These are phyloP conservation scores for Terebella lapidaria DNA, from an alignment of 2,888 invertebrate genomes.

Conservation along the genomic window DNA sequence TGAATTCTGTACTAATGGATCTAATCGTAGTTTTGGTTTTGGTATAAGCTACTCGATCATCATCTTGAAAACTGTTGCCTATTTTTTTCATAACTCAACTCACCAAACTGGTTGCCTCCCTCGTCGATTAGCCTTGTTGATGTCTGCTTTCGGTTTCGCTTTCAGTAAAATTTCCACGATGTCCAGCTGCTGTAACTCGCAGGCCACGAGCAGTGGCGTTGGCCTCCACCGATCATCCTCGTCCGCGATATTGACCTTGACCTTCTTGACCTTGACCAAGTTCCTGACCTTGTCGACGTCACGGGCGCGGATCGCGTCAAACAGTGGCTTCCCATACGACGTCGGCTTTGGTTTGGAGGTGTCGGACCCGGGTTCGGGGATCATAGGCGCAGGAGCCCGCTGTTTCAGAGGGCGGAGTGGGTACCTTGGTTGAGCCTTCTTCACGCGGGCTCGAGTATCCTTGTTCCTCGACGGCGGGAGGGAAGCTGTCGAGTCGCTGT, in stretches of 20 bases:
- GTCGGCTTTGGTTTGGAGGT: too few species aligned
- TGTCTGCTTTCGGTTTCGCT: slow-evolving; percentile 31
- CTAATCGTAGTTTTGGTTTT: too few species aligned
- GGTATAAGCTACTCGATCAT: too few species aligned
- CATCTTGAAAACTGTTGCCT: too few species aligned
- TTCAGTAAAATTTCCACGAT: slow-evolving; percentile 33
- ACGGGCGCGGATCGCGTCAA: not conserved
- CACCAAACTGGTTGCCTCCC: slow-evolving; percentile 41
- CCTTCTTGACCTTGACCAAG: slow-evolving; percentile 27
- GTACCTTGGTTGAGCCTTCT: too few species aligned
- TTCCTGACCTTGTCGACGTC: slow-evolving; percentile 22
- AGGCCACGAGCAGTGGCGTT: slow-evolving; percentile 35
- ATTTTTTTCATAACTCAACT: slow-evolving; percentile 13
- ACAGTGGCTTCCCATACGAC: not conserved
- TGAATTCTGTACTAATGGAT: too few species aligned
- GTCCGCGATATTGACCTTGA: slow-evolving; percentile 28
- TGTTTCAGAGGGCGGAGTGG: too few species aligned
- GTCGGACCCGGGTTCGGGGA: too few species aligned
- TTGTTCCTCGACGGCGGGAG: too few species aligned
- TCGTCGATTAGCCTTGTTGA: slow-evolving; percentile 33
- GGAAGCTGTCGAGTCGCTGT: too few species aligned
- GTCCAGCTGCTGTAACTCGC: slow-evolving; percentile 30
- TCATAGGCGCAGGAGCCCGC: too few species aligned
- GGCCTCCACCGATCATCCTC: slow-evolving; percentile 26
- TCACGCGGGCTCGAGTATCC: too few species aligned